A percentile compares a stretch with the other conserved stretches of the same genome.
These are phyloP conservation scores for Fregetta grallaria DNA, from an alignment of 2,113 vertebrate species.

Conservation along the genomic window DNA sequence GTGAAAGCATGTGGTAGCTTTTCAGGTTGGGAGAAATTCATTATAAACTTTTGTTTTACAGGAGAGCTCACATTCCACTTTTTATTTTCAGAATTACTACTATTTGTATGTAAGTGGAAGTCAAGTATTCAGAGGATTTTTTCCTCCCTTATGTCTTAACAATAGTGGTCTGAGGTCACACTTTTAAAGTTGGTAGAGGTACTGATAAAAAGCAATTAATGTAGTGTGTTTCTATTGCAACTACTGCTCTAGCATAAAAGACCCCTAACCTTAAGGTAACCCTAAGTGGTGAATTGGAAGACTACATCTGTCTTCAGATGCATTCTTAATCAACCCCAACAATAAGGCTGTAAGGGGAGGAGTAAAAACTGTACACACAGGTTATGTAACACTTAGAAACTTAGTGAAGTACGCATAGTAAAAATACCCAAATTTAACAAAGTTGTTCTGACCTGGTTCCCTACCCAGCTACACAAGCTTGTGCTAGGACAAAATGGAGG, in stretches of 20 bases:
- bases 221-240: neutral
- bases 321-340: neutral
- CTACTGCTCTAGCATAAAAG: rapidly evolving
- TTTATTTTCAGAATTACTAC: neutral
- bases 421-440: neutral
- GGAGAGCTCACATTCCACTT: neutral
- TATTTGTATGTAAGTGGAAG: neutral
- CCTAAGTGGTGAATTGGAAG: neutral
- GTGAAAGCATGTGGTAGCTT: neutral
- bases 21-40: neutral
- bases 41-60: neutral
- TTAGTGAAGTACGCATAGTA: neutral
- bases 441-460: neutral
- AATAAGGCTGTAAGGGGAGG: neutral
- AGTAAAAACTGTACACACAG: neutral
- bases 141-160: neutral
- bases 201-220: neutral
- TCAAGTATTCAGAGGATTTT: neutral
- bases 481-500: neutral
- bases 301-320: neutral
- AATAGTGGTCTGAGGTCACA: neutral
- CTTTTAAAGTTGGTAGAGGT: neutral
- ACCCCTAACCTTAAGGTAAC: neutral
- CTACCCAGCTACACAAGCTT: neutral
- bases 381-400: neutral